Evolutionary conservation across 2,888 invertebrate species (phyloP), one percentile per base, ranked within the genome.

Genomic region (Pammene aurita): DNA sequence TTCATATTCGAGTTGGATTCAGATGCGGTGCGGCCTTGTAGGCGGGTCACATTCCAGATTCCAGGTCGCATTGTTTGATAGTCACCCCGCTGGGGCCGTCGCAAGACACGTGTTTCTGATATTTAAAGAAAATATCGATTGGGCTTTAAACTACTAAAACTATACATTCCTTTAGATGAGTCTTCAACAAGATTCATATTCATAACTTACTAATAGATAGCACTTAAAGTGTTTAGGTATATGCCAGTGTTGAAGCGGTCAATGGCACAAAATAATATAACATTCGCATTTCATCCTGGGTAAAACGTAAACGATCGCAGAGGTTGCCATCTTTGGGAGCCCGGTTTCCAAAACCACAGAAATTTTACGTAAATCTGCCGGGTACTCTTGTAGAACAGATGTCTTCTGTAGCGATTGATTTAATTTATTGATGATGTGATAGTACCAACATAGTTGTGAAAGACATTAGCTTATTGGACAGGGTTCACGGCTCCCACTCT

Each of bases 41-140:
- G 89, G 86, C 88, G 89, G 89, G 85, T 88, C 87, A 85, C 90
- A 91, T 91, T 91, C 91, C 90, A 83, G 82, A 86, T 83, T 85
- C 87, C 88, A 85, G 84, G 84, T 86, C 86, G 87, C 88, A 89
- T 89, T 88, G 88, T 89, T 87, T 79, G 80, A 80, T 75, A 74
- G 75, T 73, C 71, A 76, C 74, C n/a, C 73, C 72, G 71, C 65
- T 70, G 70, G 35, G 70, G 42, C n/a, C 60, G 42, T 63, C 11
- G 44, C 56, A 18, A 35, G 34, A 38, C 52, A 64, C 57, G 56
- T 58, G 64, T 52, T 58, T 68, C 58, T 46, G 38, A 62, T 67
- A 57, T 64, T 44, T 54, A 46, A 38, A 64, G 44, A 26, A 58
- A 58, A 52, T 10, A 48, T 18, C 6, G 34, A 56, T 26, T 44